Base-by-base conservation (phyloP, 1,140 invertebrate species). In the Zaprionus ghesquierei region DNA sequence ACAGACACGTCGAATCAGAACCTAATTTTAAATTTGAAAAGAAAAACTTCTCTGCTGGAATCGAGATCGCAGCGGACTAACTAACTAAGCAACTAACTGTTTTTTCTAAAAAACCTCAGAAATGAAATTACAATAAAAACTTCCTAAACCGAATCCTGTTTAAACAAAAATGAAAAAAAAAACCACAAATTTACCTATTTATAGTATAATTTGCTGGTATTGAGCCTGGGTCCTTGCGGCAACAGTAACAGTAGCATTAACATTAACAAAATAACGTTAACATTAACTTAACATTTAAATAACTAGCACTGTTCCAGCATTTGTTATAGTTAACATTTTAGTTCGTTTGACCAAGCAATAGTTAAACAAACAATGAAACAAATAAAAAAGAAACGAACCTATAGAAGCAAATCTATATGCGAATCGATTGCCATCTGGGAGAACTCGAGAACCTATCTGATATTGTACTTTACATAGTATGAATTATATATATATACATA, bases 101-200 rank as follows among this genome's bases (percentile, higher is more conserved):
- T 63, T 55, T 54, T 41, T 35, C 29, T 10, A 62, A 33, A n/a
- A 59, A 66, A 49, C 27, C 53, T 55, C 22, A 55, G 49, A 50
- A 9, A 46, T 46, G 3, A 46, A 20, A 46, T 46, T 46, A 9
- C 18, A 18, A 10, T 59, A 29, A 58, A 54, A 54, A 66, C 60
- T 66, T 72, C 69, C 69, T 66, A 66, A 66, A 59, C 60, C 63
- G 35, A 27, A 46, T 66, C 44, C 69, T 66, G 63, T 72, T 66
- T 58, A 33, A 76, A 78, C 31, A 33, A 31, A 58, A 70, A 38
- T 79, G 63, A 51, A 66, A 66, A 50, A 59, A 44, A 79, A 80
- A 62, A 64, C 79, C 75, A 82, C 79, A 82, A 84, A 82, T 82
- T 82, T 84, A 82, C 80, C 80, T 76, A 72, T 31, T 59, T 73